Conservation (phyloP, 2,797 vertebrate species). For the Chaetodon trifasciatus region DNA sequence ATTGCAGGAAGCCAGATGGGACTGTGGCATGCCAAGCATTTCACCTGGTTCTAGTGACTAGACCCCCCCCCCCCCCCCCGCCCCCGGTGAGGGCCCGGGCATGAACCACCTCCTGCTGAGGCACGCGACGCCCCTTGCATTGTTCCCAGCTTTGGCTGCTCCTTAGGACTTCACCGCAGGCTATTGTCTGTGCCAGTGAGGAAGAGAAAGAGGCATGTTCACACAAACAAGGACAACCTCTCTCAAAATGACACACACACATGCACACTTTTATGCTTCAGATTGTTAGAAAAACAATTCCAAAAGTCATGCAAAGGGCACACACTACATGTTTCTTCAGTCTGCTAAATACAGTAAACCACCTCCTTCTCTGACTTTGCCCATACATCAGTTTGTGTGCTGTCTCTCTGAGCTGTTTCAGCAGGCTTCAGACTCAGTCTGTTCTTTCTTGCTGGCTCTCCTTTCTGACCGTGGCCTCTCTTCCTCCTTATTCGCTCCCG, state of each 20-base stretch:
- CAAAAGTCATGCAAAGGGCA: background rate
- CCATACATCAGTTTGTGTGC: background rate
- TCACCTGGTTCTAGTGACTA: constrained; percentile 66
- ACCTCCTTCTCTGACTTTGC: constrained; percentile 3
- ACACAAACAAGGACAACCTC: constrained; percentile 41
- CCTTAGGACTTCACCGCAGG: constrained; percentile 59
- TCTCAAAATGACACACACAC: constrained; percentile 11
- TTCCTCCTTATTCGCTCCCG: background rate
- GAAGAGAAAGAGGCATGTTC: constrained; percentile 57
- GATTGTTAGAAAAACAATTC: background rate
- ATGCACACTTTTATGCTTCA: background rate
- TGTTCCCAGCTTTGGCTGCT: constrained; percentile 65
- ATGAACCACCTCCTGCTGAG: constrained; percentile 60
- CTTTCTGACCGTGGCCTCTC: background rate
- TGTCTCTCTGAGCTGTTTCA: constrained; percentile 22
- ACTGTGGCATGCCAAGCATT: constrained; percentile 63
- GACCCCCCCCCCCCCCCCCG: background rate
- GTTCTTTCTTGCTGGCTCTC: background rate
- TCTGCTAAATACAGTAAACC: constrained; percentile 19
- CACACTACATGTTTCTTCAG: constrained; percentile 1
- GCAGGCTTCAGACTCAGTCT: constrained; percentile 17
- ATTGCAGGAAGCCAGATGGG: constrained; percentile 63
- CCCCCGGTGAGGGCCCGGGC: constrained; percentile 19
- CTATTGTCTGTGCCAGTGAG: constrained; percentile 60
- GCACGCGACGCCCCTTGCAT: constrained; percentile 58